Percentiles rank a stretch among this genome's conserved stretches.
Evolutionary conservation across 2,113 vertebrate genomes (phyloP).

Genomic region (Cacatua alba): DNA sequence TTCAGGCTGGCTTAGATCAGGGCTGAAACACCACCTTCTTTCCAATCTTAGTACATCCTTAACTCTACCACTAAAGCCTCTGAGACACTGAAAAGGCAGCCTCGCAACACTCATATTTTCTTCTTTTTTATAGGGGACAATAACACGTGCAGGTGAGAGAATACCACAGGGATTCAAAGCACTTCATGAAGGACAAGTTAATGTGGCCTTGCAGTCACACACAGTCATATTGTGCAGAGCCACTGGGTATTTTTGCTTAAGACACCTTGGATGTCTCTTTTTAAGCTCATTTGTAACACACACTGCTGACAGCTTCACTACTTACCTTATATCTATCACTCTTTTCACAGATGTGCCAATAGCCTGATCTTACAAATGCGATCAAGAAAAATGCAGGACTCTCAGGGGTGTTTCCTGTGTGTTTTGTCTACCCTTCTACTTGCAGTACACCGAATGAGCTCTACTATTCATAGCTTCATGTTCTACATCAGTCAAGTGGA

Average conservation of each 20-base stretch:
- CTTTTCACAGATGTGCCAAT: background rate
- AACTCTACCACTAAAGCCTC: background rate
- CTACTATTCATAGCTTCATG: background rate
- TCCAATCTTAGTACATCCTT: background rate
- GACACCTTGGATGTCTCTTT: background rate
- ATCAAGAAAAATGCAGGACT: background rate
- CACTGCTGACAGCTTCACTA: background rate
- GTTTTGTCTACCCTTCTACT: background rate
- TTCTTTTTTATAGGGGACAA: background rate
- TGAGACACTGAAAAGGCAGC: background rate
- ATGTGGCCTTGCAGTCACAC: background rate
- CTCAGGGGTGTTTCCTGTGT: background rate
- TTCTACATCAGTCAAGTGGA: background rate
- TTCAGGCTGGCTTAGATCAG: background rate
- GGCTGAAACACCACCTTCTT: background rate
- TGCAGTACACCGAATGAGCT: accelerated
- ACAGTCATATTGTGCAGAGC: background rate
- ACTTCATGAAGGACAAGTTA: background rate
- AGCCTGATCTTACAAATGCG: background rate
- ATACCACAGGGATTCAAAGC: background rate
- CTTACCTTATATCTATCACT: background rate
- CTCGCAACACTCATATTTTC: background rate
- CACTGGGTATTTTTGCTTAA: background rate
- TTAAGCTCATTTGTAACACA: background rate
- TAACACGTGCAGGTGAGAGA: background rate